phyloP scores from a whole-genome alignment of 1,140 invertebrate genomes.

The Venturia canescens region DNA sequence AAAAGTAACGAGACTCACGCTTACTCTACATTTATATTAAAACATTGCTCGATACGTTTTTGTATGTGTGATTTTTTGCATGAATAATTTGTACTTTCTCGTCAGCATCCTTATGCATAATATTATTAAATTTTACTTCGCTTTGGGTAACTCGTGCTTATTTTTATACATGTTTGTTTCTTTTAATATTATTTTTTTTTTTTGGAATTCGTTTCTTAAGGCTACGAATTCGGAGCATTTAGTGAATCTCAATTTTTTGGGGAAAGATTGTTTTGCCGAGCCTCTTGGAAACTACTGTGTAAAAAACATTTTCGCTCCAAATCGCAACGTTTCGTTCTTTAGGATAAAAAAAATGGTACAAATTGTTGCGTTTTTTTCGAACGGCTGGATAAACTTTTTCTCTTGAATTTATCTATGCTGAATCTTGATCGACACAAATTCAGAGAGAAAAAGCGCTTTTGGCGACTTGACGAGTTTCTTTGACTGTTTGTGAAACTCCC shows the following conservation, averaged over 20 bases:
- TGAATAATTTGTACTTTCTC: slow-evolving; percentile 53
- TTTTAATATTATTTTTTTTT: slow-evolving; percentile 26
- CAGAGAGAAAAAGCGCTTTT: too few relatives aligned
- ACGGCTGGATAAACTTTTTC: neutral
- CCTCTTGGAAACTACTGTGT: slow-evolving; percentile 28
- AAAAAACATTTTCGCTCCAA: slow-evolving; percentile 27
- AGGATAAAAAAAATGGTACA: neutral
- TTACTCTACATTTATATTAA: slow-evolving; percentile 1
- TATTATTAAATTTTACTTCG: slow-evolving; percentile 50
- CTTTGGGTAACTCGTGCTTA: slow-evolving; percentile 49
- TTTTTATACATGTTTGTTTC: slow-evolving; percentile 14
- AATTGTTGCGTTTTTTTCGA: slow-evolving; percentile 38
- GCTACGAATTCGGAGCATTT: neutral
- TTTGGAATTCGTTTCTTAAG: neutral
- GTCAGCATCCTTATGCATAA: slow-evolving; percentile 35
- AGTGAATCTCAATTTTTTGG: neutral
- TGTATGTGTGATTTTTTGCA: slow-evolving; percentile 16
- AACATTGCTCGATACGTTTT: neutral
- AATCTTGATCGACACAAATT: neutral
- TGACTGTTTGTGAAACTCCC: neutral
- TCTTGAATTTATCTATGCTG: neutral
- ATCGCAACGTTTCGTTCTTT: neutral
- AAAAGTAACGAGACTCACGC: neutral
- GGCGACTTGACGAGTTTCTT: neutral
- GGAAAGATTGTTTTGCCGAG: neutral